Base-by-base conservation (phyloP, 1,140 invertebrate genomes). In the Caenorhabditis remanei region DNA sequence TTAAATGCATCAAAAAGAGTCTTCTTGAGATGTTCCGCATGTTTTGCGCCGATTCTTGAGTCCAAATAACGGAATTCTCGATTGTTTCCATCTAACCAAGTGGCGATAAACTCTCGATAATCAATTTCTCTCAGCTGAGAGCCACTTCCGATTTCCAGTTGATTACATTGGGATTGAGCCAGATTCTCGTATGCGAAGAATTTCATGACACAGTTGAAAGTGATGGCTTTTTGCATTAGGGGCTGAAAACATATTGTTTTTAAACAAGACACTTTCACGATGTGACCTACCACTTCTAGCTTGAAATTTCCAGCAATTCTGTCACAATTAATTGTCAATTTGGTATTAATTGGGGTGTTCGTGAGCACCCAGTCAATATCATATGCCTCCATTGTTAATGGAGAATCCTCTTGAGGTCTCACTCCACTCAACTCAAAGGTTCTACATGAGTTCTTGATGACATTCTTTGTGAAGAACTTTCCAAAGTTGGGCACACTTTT, bases 341-440 rank as follows among this genome's bases (percentile, higher is more conserved):
- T 63, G 9, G 24, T 40, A 11, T 63, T 63, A 0, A 21, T 32
- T 0, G 61, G 61, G 32, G 61, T 63, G 24, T 63, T 63, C 8
- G 61, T 63, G 19, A 63, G 61, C 24, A 63, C 8, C 61, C 61
- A 63, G 32, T 63, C 61, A 32, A 63, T 63, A 63, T 63, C 61
- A 32, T 63, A 63, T 32, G 61, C 61, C 11, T 63, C 61, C 24
- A 63, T 21, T 40, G 19, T 63, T 24, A 63, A 63, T 63, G 61
- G 61, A 32, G 19, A 21, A 32, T 24, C n/a, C 24, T 24, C 61
- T 40, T 63, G 19, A 2, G 19, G 61, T 32, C 21, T 24, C 11
- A 63, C n/a, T 63, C 61, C 61, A 32, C 24, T 63, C 61, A 63
- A 63, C 24, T 63, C 61, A 32, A 63, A 63, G 0, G 61, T 32